Evolutionary conservation across 2,888 invertebrate genomes (phyloP), one percentile per base, ranked within the genome.

Genomic region (Thera obeliscata): DNA sequence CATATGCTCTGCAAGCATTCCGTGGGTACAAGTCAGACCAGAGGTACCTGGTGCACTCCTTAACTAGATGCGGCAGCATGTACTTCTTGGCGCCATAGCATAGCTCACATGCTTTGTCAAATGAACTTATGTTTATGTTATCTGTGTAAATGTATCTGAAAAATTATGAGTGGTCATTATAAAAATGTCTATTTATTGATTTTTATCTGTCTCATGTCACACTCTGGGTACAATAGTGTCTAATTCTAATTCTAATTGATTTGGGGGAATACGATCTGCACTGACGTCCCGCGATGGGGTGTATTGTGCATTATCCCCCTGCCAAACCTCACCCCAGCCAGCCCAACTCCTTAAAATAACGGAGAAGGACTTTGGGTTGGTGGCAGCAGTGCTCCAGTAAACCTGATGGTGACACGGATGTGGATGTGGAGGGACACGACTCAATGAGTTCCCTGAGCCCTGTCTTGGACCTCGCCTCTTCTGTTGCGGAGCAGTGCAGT

Each of bases 21-120:
- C 96, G 96, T 0, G 97, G 96, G 68, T 96, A 95, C 49, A 97
- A 86, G 83, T 97, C 96, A 0, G 96, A 96, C 97, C 97, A 97
- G n/a, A 98, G 89, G 80, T 96, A 97, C 71, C 96, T 95, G 0
- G 97, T 97, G 82, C 98, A 98, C 76, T 97, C 96, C 73, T 97
- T 96, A 0, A 97, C 97, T 7, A 98, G 93, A 85, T 96, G 96
- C 0, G 97, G 97, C 64, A 98, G 85, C 96, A 98, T 97, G 78
- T 98, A 98, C 81, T 98, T 98, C 81, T 98, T 98, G 8, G 97
- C 97, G 64, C 96, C 97, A 84, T 98, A 98, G 82, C 97, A 98
- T 48, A 98, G 85, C 79, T 98, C 97, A 84, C 97, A 97, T 0
- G 97, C 97, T 81, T 97, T 96, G 78, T 97, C 97, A 83, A 98